Evolutionary conservation across 2,113 vertebrate genomes (phyloP), one percentile per base, ranked within the genome.

Genomic region (Phyllostomus discolor): DNA sequence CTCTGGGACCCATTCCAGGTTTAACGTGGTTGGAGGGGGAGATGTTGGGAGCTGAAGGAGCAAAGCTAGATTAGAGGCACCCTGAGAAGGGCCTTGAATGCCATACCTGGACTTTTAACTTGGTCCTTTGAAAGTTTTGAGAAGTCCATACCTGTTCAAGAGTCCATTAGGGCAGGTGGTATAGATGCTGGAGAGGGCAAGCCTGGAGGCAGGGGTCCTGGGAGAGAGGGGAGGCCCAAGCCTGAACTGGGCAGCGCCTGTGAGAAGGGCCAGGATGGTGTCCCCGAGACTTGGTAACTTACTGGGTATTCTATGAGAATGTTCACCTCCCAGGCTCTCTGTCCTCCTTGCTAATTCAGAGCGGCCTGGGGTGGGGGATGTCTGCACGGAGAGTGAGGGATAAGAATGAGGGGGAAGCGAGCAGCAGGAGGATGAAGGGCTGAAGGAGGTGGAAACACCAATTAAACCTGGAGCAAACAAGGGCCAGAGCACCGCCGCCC

Each of bases 141-240:
- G 48, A 67, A 64, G 41, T 76, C 17, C 17, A 2, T 12, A n/a
- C 19, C 16, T 91, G 10, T 38, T 59, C 46, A 35, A 48, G 59
- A 83, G 54, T 79, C 28, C 50, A 26, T 10, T 88, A 15, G 20
- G 50, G 72, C 33, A 88, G 48, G 46, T 64, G 35, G 66, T 80
- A 14, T 11, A 15, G 35, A 22, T 14, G 22, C 43, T 5, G 98
- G 99, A 59, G 75, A 82, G 67, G 54, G 26, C 31, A 48, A 46
- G 66, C 15, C 15, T 64, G 43, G 41, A 70, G 31, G 67, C 24
- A 26, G 26, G 48, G 26, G 38, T 17, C 22, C 24, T 10, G 20
- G 73, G 43, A 70, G 19, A 64, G 19, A 33, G 5, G 5, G 3
- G 50, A 28, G 46, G 26, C 35, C 85, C 15, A 15, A 66, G 87